Percentiles rank a stretch among this genome's conserved stretches.
Conservation (phyloP, 37 sponge, comb jelly and placozoan genomes). For the Amphimedon queenslandica region DNA sequence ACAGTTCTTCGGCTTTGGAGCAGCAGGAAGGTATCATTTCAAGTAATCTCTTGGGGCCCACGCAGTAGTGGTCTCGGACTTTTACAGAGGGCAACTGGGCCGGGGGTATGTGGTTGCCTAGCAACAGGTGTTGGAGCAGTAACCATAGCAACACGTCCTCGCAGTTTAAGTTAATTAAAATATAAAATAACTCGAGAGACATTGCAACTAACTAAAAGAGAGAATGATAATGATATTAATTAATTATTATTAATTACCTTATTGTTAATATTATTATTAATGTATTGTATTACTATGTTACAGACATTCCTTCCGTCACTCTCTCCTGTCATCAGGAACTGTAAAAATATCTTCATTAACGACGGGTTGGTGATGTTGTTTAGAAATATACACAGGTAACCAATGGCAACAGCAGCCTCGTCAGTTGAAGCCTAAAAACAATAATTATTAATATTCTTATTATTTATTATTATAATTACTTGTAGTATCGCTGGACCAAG, state of each 20-base stretch:
- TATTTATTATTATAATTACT: constrained; percentile 14
- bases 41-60: constrained; percentile 47
- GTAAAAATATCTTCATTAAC: constrained; percentile 66
- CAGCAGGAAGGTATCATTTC: constrained; percentile 51
- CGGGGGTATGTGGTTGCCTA: constrained; percentile 56
- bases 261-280: constrained; percentile 4
- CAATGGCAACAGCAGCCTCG: constrained; percentile 42
- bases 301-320: constrained; percentile 41
- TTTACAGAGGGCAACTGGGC: constrained; percentile 45
- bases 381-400: constrained; percentile 66
- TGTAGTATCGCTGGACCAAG: constrained; percentile 74
- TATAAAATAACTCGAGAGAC: constrained; percentile 57
- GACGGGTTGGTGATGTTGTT: constrained; percentile 36
- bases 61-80: constrained; percentile 41
- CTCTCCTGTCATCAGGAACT: constrained; percentile 26
- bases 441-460: not conserved
- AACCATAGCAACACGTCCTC: not conserved
- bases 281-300: constrained; percentile 28
- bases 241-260: not conserved
- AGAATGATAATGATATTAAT: not conserved
- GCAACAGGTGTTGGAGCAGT: constrained; percentile 39
- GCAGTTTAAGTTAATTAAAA: constrained; percentile 31
- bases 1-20: constrained; percentile 54
- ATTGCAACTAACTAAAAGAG: constrained; percentile 55
- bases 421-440: constrained; percentile 28